Evolutionary conservation across 2,797 vertebrate genomes (phyloP).

Genomic region (Triplophysa yarkandensis): DNA sequence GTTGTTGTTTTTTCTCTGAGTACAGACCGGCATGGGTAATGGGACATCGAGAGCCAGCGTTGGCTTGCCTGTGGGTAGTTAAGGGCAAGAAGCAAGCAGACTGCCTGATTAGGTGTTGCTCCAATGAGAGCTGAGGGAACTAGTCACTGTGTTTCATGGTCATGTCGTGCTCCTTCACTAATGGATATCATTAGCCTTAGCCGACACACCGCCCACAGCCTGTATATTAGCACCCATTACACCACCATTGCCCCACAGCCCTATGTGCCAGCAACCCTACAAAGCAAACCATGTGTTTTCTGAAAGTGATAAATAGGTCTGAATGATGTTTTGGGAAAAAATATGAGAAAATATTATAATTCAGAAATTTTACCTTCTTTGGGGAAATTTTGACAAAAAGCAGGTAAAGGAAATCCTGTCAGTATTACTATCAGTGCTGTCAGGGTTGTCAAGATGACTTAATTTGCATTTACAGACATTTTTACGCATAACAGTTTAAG

Average conservation of each 20-base stretch:
- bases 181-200: slow-evolving; percentile 48
- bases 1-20: slow-evolving; percentile 31
- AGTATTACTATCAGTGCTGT: background rate
- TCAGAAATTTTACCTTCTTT: background rate
- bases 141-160: slow-evolving; percentile 39
- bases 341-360: too few relatives aligned
- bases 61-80: slow-evolving; percentile 49
- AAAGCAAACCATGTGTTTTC: slow-evolving; percentile 1
- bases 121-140: slow-evolving; percentile 50
- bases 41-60: slow-evolving; percentile 29
- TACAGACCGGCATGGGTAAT: slow-evolving; percentile 32
- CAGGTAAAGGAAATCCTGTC: slow-evolving; percentile 2
- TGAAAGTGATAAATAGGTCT: slow-evolving; percentile 11
- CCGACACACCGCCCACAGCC: slow-evolving; percentile 44
- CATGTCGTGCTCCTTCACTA: slow-evolving; percentile 41
- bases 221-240: slow-evolving; percentile 48
- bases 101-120: slow-evolving; percentile 50
- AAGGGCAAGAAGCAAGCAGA: slow-evolving; percentile 47
- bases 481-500: background rate
- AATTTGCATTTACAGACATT: slow-evolving; percentile 25
- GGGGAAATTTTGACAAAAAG: slow-evolving; percentile 4
- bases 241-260: slow-evolving; percentile 44
- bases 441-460: slow-evolving; percentile 13
- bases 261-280: slow-evolving; percentile 30
- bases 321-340: slow-evolving; percentile 19